A percentile compares a stretch with the other conserved stretches of the same genome.
Evolutionary conservation across 2,113 vertebrate genomes (phyloP).

Genomic region (Notarius quadriscutis): DNA sequence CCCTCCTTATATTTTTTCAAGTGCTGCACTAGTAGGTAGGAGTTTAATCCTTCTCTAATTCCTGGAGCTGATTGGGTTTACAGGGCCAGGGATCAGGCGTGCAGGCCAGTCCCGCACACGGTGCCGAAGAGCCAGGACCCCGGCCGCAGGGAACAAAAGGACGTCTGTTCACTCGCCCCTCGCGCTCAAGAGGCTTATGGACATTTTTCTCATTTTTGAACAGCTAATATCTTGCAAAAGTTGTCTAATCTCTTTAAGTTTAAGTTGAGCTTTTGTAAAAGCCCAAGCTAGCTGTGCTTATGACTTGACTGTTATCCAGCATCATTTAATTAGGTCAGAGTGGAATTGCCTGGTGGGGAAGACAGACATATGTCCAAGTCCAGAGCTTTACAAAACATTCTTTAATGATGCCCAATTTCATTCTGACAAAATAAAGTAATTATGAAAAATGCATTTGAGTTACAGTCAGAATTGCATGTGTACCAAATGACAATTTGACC

Average conservation of each 20-base stretch:
- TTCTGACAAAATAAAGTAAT: background rate
- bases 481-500: background rate
- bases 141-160: conserved; percentile 82
- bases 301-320: conserved; percentile 72
- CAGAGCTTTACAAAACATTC: background rate
- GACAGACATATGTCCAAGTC: conserved; percentile 14
- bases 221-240: conserved; percentile 95
- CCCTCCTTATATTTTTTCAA: conserved; percentile 57
- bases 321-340: conserved; percentile 82
- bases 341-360: conserved; percentile 60
- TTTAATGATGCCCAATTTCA: background rate
- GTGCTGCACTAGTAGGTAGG: conserved; percentile 63
- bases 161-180: conserved; percentile 79
- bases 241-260: conserved; percentile 95
- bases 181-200: conserved; percentile 88
- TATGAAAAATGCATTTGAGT: background rate
- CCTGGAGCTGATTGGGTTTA: conserved; percentile 68
- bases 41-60: conserved; percentile 77
- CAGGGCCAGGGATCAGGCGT: conserved; percentile 74
- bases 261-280: conserved; percentile 85
- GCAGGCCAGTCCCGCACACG: conserved; percentile 74
- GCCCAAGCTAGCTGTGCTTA: conserved; percentile 70
- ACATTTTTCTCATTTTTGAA: conserved; percentile 99
- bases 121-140: conserved; percentile 41
- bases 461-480: background rate